Evolutionary conservation across 23 tunicate genomes (phyloP), one percentile per base, ranked within the genome.

Genomic region (Botrylloides violaceus): DNA sequence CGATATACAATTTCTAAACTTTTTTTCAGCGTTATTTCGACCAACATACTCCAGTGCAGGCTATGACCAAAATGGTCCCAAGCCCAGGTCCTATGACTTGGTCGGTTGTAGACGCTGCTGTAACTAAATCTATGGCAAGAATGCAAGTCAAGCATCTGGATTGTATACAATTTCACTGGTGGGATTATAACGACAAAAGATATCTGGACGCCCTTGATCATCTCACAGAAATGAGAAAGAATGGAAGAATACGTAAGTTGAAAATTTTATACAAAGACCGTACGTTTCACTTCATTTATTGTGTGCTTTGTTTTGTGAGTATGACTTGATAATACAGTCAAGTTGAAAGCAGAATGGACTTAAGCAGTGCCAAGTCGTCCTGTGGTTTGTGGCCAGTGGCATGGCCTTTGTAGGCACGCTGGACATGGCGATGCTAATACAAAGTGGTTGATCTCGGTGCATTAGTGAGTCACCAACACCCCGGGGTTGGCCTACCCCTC

Each of bases 101-200:
- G 25, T 36, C 66, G 33, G 47, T 39, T 1, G 66, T 86, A 18
- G 75, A 80, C 58, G 33, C 65, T 21, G 49, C 53, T 24, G 55
- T 86, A 3, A 32, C 34, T 0, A 75, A 55, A 35, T 86, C 94
- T 15, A 86, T 86, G 85, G 22, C 36, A 27, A 59, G 75, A 34
- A 86, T 86, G 94, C 38, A 55, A 28, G 94, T 86, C 30, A 39
- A 47, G 2, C 77, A 62, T 31, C 36, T 86, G 2, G 85, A 80
- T 49, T 74, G 86, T 34, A 28, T 86, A 63, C 94, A 86, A 39
- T 71, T 86, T 43, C 94, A 86, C 55, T 86, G 94, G 94, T 86
- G 94, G 94, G 85, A 86, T 76, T 86, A 86, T 32, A 29, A 30
- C 2, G 85, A 86, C 62, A 80, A 75, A 70, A 70, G 85, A 22